phyloP scores from a whole-genome alignment of 2,888 invertebrate species.

The Ceramica pisi region DNA sequence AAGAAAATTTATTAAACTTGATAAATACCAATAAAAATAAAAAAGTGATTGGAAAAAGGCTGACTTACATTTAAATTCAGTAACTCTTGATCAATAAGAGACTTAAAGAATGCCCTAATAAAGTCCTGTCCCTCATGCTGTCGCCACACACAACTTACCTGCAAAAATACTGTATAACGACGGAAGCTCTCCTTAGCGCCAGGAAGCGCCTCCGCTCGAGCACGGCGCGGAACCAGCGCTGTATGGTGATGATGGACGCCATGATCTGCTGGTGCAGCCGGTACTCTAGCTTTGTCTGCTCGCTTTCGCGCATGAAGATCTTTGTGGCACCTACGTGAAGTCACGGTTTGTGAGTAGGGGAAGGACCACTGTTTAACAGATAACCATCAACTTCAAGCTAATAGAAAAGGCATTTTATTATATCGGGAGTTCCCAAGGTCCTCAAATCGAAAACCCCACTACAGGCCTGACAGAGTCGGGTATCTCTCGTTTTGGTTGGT shows the following conservation, averaged over 20 bases:
- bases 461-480: too few species aligned
- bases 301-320: constrained; percentile 98
- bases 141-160: constrained; percentile 73
- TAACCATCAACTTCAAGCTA: neutral
- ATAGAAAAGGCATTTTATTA: neutral
- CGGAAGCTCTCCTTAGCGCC: constrained; percentile 93
- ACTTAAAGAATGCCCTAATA: neutral
- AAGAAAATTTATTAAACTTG: too few species aligned
- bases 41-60: too few species aligned
- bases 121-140: neutral
- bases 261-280: constrained; percentile 98
- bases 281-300: constrained; percentile 97
- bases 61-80: too few species aligned
- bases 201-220: constrained; percentile 95
- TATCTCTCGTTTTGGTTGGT: too few species aligned
- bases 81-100: too few species aligned
- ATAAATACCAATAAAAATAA: too few species aligned
- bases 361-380: too few species aligned
- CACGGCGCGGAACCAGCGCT: constrained; percentile 97
- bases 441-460: too few species aligned
- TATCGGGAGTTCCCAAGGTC: too few species aligned
- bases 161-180: constrained; percentile 93
- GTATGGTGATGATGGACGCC: constrained; percentile 97
- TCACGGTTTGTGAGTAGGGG: too few species aligned
- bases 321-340: constrained; percentile 93